Conservation (phyloP, 1,140 invertebrate genomes). For the Leptopilina boulardi region DNA sequence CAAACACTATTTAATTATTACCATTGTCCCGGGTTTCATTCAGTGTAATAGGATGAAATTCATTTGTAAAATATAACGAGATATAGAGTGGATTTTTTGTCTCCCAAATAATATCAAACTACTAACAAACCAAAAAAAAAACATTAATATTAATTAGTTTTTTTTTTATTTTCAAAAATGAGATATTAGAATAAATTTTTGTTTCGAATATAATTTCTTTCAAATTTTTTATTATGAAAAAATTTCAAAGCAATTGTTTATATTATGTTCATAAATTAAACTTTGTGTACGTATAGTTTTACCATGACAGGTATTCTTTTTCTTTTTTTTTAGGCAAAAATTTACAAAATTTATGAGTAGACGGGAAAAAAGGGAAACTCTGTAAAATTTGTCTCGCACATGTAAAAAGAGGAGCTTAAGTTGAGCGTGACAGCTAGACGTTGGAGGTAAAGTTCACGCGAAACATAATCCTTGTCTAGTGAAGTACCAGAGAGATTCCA, state of each 20-base stretch:
- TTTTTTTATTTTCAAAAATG: too few species aligned
- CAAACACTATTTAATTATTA: neutral
- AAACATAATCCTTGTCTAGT: slow-evolving; percentile 54
- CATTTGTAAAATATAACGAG: neutral
- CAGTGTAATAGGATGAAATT: neutral
- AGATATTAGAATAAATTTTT: too few species aligned
- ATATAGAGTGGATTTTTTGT: too few species aligned
- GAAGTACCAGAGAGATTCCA: slow-evolving; percentile 46
- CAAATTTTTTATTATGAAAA: neutral
- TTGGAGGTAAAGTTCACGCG: slow-evolving; percentile 50
- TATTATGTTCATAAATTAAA: slow-evolving; percentile 8
- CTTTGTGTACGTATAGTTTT: slow-evolving; percentile 1
- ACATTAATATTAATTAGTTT: too few species aligned
- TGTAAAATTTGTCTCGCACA: neutral
- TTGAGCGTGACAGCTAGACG: neutral
- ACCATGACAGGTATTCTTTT: slow-evolving; percentile 39
- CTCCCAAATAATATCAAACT: too few species aligned
- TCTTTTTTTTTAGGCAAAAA: slow-evolving; percentile 11
- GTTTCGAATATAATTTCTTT: neutral
- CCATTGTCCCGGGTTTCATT: too few species aligned
- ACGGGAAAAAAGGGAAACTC: slow-evolving; percentile 3
- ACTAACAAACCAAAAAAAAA: too few species aligned
- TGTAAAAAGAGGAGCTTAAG: neutral
- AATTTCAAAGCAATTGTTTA: neutral
- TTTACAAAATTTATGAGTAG: slow-evolving; percentile 17